Percentiles rank a stretch among this genome's conserved stretches.
Evolutionary conservation across 2,888 invertebrate species (phyloP).

Genomic region (Plebejus anna): DNA sequence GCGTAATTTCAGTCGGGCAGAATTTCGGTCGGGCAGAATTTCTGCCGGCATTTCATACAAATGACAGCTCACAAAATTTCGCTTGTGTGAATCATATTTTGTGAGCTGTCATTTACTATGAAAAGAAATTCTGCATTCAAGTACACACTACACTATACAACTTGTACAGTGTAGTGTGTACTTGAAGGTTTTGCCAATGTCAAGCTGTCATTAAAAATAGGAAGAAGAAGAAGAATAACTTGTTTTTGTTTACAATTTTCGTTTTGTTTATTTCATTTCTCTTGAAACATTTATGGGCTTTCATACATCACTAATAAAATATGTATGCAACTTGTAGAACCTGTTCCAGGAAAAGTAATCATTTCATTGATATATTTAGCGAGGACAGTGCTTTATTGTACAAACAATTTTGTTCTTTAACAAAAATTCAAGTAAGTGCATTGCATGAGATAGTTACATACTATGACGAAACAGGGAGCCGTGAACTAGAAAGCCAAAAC

Average conservation of each 20-base stretch:
- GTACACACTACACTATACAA: too few relatives aligned
- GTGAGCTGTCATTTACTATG: too few relatives aligned
- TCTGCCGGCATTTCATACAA: too few relatives aligned
- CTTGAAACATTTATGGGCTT: background rate
- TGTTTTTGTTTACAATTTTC: background rate
- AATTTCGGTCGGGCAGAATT: too few relatives aligned
- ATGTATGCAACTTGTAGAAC: slow-evolving; percentile 48
- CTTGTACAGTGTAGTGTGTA: too few relatives aligned
- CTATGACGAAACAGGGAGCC: too few relatives aligned
- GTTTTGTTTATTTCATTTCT: background rate
- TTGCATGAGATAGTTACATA: too few relatives aligned
- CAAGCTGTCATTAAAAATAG: background rate
- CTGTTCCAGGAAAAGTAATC: slow-evolving; percentile 49
- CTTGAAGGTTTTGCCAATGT: background rate
- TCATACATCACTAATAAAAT: background rate
- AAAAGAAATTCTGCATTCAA: too few relatives aligned
- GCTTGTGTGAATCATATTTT: too few relatives aligned
- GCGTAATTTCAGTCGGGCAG: too few relatives aligned
- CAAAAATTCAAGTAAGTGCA: slow-evolving; percentile 56
- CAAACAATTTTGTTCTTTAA: slow-evolving; percentile 53
- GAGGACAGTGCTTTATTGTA: slow-evolving; percentile 32
- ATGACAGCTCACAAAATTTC: too few relatives aligned
- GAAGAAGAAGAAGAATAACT: background rate
- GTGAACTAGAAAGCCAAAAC: too few relatives aligned
- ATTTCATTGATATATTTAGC: slow-evolving; percentile 50